phyloP scores from a whole-genome alignment of 2,888 invertebrate genomes.

The Stenodema calcarata region DNA sequence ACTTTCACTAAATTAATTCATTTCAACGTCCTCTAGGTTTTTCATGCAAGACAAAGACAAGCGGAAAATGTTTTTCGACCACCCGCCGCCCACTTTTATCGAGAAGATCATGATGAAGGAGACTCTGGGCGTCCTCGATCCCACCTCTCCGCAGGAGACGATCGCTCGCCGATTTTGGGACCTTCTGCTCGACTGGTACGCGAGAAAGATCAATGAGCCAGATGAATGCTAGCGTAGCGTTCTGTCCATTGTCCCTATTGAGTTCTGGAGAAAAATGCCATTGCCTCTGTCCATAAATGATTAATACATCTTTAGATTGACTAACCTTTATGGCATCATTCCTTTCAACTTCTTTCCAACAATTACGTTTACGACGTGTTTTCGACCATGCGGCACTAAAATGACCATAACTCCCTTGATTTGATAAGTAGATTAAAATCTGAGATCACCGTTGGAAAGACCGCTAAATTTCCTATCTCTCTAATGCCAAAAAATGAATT shows the following conservation, averaged over 20 bases:
- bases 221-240: not conserved
- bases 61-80: not conserved
- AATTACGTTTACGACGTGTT: too few species aligned
- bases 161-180: constrained; percentile 19
- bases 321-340: too few species aligned
- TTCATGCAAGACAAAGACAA: constrained; percentile 15
- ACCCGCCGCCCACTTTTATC: not conserved
- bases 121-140: not conserved
- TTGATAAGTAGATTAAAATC: too few species aligned
- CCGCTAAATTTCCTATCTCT: too few species aligned
- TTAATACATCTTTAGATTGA: not conserved
- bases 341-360: too few species aligned
- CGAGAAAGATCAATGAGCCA: not conserved
- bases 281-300: not conserved
- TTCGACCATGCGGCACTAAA: too few species aligned
- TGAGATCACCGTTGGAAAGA: too few species aligned
- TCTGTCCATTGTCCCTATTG: not conserved
- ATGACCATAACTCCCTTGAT: too few species aligned
- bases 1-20: too few species aligned
- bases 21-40: not conserved
- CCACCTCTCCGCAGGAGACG: not conserved
- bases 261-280: not conserved
- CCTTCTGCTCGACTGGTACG: constrained; percentile 19
- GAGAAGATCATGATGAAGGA: constrained; percentile 33
- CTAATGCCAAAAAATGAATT: too few species aligned